These are phyloP conservation scores for Falco biarmicus DNA, from an alignment of 2,797 vertebrate genomes.

Conservation along the genomic window DNA sequence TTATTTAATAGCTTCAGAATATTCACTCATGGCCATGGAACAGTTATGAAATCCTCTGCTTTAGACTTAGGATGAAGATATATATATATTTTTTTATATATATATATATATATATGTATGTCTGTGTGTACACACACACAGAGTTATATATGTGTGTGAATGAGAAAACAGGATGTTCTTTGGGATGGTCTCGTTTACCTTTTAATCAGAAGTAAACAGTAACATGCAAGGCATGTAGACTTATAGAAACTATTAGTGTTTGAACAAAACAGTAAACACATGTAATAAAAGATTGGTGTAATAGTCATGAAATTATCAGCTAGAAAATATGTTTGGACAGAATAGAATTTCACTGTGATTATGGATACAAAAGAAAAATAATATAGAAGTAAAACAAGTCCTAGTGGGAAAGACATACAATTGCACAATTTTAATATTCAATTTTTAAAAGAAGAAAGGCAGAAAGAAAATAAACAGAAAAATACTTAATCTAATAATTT, in stretches of 20 bases:
- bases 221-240: fast-evolving
- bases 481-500: not conserved
- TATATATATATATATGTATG: not conserved
- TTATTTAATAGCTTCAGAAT: not conserved
- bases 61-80: not conserved
- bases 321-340: not conserved
- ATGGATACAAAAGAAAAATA: not conserved
- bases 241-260: not conserved
- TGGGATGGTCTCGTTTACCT: not conserved
- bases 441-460: not conserved
- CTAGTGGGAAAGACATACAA: not conserved
- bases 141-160: not conserved
- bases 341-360: not conserved
- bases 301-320: not conserved
- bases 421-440: not conserved
- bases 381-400: not conserved
- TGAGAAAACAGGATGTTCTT: not conserved
- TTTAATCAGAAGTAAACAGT: not conserved
- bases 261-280: not conserved
- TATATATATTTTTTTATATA: not conserved
- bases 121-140: not conserved
- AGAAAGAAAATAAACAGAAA: not conserved
- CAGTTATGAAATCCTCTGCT: not conserved
- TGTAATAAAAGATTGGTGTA: not conserved
- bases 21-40: not conserved